Percentiles rank a stretch among this genome's conserved stretches.
phyloP scores from a whole-genome alignment of 1,140 invertebrate species.

The Samia ricini region DNA sequence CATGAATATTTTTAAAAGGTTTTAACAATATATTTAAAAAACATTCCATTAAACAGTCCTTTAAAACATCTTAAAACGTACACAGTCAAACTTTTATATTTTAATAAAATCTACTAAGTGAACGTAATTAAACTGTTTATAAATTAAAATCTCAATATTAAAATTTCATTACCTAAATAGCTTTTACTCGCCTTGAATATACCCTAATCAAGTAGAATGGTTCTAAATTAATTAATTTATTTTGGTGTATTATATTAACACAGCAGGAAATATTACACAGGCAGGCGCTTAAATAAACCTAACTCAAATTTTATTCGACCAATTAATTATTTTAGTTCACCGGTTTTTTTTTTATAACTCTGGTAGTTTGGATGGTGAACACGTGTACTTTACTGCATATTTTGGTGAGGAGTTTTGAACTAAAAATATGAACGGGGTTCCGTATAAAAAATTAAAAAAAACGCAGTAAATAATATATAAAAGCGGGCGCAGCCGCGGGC shows the following conservation, averaged over 20 bases:
- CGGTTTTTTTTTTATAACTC: too few relatives aligned
- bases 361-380: too few relatives aligned
- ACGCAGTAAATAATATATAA: too few relatives aligned
- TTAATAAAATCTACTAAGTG: slow-evolving; percentile 1
- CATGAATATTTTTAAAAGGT: not conserved
- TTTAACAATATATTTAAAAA: not conserved
- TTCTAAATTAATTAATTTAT: slow-evolving; percentile 7
- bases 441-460: too few relatives aligned
- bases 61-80: too few relatives aligned
- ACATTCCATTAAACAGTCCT: not conserved
- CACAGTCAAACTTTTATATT: not conserved
- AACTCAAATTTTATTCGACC: not conserved
- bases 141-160: slow-evolving; percentile 4
- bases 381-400: too few relatives aligned
- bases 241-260: not conserved
- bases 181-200: not conserved
- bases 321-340: too few relatives aligned
- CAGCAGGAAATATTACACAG: not conserved
- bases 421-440: too few relatives aligned
- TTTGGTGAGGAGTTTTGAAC: too few relatives aligned
- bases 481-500: too few relatives aligned
- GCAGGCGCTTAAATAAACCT: not conserved
- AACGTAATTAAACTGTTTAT: slow-evolving; percentile 2
- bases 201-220: slow-evolving; percentile 6
- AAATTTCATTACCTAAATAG: slow-evolving; percentile 7